Conservation (phyloP, 2,113 vertebrate species). For the Rhynchomys soricoides region DNA sequence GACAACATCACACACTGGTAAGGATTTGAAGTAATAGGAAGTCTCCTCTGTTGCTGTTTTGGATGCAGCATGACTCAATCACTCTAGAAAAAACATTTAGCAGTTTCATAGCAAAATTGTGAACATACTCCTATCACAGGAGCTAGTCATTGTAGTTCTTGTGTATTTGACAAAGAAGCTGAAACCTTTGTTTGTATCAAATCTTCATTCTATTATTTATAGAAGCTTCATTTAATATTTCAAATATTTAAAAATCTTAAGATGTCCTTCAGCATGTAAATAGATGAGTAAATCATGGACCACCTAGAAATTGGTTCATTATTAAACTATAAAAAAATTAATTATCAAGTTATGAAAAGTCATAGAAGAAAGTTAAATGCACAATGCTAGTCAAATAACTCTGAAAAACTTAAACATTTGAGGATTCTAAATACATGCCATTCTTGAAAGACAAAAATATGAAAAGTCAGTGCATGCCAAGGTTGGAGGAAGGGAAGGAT, state of each 20-base stretch:
- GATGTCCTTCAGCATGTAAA: background rate
- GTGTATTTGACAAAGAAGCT: background rate
- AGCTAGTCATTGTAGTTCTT: background rate
- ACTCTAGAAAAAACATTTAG: background rate
- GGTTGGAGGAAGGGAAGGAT: background rate
- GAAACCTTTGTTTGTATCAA: background rate
- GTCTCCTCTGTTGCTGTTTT: background rate
- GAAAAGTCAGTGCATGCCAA: background rate
- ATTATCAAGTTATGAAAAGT: background rate
- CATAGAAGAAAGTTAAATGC: background rate
- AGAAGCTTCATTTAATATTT: background rate
- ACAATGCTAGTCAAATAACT: background rate
- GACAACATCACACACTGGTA: background rate
- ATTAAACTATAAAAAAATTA: background rate
- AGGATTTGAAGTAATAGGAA: background rate
- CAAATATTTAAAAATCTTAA: background rate
- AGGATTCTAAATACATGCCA: background rate
- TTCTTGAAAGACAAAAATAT: background rate
- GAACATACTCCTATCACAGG: background rate
- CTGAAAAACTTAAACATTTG: background rate
- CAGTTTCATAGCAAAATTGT: background rate
- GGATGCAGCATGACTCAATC: background rate
- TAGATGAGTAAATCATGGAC: background rate
- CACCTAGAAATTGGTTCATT: background rate
- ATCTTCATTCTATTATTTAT: background rate